Percentiles rank a stretch among this genome's conserved stretches.
Evolutionary conservation across 2,797 vertebrate species (phyloP).

Genomic region (Enteromius anoplus): DNA sequence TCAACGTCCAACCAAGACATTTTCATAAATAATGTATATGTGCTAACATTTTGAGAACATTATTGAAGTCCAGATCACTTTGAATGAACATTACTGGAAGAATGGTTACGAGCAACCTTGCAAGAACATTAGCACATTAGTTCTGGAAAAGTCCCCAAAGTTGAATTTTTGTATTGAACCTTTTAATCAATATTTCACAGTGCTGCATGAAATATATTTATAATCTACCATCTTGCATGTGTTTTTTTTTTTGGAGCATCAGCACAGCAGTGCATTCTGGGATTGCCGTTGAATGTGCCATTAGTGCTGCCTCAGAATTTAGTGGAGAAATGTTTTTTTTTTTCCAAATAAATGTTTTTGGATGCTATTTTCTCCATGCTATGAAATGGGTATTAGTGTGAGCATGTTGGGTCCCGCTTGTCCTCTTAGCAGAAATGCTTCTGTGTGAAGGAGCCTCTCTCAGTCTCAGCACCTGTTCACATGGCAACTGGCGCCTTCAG

Average conservation of each 20-base stretch:
- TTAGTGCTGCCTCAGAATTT: slow-evolving; percentile 4
- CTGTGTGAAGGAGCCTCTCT: slow-evolving; percentile 58
- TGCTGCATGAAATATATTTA: not conserved
- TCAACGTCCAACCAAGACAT: not conserved
- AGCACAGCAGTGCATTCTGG: not conserved
- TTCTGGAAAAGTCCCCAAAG: not conserved
- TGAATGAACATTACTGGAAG: not conserved
- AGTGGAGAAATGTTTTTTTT: no score
- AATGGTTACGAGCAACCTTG: not conserved
- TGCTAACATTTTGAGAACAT: not conserved
- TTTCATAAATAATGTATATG: not conserved
- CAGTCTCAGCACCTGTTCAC: slow-evolving; percentile 70
- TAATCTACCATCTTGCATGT: not conserved
- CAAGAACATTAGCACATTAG: not conserved
- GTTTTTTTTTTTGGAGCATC: not conserved
- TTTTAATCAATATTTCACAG: not conserved
- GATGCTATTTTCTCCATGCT: slow-evolving; percentile 12
- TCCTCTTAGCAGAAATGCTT: slow-evolving; percentile 20
- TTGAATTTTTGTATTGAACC: not conserved
- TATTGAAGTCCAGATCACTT: not conserved
- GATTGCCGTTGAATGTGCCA: not conserved
- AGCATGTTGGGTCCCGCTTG: not conserved
- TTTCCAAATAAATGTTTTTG: not conserved
- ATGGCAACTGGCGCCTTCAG: slow-evolving; percentile 72
- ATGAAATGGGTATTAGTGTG: slow-evolving; percentile 24